phyloP scores from a whole-genome alignment of 2,797 vertebrate genomes.

The Ambastaia sidthimunki region DNA sequence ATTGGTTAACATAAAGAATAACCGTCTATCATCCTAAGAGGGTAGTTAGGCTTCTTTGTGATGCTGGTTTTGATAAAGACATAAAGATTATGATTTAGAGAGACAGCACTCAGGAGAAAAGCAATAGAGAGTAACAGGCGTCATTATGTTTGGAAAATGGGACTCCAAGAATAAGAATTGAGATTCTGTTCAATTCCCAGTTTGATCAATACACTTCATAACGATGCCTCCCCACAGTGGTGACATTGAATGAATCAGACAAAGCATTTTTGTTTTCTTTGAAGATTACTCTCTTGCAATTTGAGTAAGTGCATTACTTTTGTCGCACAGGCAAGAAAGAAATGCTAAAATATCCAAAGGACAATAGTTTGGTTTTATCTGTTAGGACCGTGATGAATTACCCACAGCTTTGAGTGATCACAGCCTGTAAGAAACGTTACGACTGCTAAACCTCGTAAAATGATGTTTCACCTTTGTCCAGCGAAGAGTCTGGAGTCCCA shows the following conservation, averaged over 20 bases:
- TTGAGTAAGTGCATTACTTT: conserved; percentile 27
- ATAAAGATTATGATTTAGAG: conserved; percentile 58
- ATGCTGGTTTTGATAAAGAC: conserved; percentile 54
- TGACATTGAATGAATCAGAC: conserved; percentile 53
- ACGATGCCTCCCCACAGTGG: conserved; percentile 58
- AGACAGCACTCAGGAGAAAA: conserved; percentile 32
- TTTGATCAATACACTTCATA: conserved; percentile 62
- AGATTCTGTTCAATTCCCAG: conserved; percentile 62
- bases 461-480: conserved; percentile 76
- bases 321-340: neutral
- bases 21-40: conserved; percentile 49
- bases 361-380: conserved; percentile 19
- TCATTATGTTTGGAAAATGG: conserved; percentile 55
- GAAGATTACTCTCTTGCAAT: conserved; percentile 47
- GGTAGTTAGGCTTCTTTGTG: conserved; percentile 48
- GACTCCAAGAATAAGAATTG: conserved; percentile 43
- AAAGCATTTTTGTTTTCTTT: conserved; percentile 56
- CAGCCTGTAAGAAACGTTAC: neutral
- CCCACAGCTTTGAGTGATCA: neutral
- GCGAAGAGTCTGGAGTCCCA: conserved; percentile 77
- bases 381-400: conserved; percentile 2
- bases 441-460: neutral
- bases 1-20: conserved; percentile 63
- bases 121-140: conserved; percentile 54
- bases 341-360: conserved; percentile 7